A percentile compares a stretch with the other conserved stretches of the same genome.
Conservation (phyloP, 2,888 invertebrate genomes). For the Drosophila cracens region DNA sequence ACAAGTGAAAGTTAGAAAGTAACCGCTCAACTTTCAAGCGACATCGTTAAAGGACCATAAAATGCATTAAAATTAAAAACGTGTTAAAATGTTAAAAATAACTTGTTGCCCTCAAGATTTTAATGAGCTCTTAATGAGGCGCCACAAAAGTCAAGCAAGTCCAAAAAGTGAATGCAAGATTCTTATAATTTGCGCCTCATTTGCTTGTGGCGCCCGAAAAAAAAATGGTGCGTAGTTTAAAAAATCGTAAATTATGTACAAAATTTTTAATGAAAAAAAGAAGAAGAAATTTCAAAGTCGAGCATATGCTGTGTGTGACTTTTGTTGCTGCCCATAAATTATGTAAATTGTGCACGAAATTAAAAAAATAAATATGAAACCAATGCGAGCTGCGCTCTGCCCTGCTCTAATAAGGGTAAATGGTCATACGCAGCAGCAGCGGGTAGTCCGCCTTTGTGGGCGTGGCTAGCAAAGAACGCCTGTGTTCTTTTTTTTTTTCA, state of each 20-base stretch:
- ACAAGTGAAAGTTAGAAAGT: constrained; percentile 71
- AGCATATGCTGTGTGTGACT: constrained; percentile 73
- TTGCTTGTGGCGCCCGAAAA: constrained; percentile 37
- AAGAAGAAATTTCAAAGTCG: constrained; percentile 1
- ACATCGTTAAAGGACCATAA: constrained; percentile 73
- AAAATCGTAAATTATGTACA: constrained; percentile 71
- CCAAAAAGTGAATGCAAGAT: constrained; percentile 18
- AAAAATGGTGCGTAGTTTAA: constrained; percentile 38
- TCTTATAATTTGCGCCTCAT: constrained; percentile 61
- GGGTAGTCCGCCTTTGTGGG: constrained; percentile 49
- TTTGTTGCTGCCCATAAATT: constrained; percentile 76
- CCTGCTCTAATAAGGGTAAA: constrained; percentile 72
- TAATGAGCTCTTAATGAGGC: constrained; percentile 74
- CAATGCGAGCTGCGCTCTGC: constrained; percentile 47
- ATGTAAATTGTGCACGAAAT: constrained; percentile 72
- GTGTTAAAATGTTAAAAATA: constrained; percentile 77
- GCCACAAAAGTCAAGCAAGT: constrained; percentile 26
- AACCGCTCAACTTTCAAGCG: constrained; percentile 35
- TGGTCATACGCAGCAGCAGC: constrained; percentile 63
- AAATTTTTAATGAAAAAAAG: constrained; percentile 68
- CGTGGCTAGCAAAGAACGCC: constrained; percentile 53
- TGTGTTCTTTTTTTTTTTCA: constrained; percentile 31
- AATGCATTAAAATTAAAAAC: constrained; percentile 82
- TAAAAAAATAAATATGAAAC: constrained; percentile 46
- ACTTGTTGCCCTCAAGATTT: constrained; percentile 52